phyloP scores from a whole-genome alignment of 2,113 vertebrate genomes.

The Brachirus orientalis region DNA sequence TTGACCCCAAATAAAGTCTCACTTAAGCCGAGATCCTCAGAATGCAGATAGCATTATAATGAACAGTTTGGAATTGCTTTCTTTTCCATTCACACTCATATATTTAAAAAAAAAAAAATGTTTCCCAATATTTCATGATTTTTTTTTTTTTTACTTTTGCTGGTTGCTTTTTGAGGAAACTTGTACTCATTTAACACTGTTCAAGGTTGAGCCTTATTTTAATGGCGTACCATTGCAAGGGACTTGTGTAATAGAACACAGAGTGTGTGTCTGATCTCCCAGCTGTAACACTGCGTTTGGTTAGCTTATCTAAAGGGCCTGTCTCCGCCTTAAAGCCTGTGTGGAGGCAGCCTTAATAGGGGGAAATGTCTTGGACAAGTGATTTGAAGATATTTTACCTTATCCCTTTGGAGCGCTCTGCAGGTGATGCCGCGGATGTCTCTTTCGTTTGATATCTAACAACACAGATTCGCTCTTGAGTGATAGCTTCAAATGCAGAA shows the following conservation, averaged over 20 bases:
- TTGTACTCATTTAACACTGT: constrained; percentile 14
- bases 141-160: not conserved
- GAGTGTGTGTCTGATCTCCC: constrained; percentile 74
- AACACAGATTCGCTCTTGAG: constrained; percentile 95
- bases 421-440: constrained; percentile 92
- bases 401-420: constrained; percentile 95
- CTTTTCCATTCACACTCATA: too few relatives aligned
- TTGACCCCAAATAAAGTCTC: constrained; percentile 3
- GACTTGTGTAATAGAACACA: constrained; percentile 66
- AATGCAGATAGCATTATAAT: too few relatives aligned
- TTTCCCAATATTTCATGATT: too few relatives aligned
- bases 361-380: constrained; percentile 98
- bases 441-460: constrained; percentile 95
- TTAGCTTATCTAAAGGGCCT: constrained; percentile 83
- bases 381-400: constrained; percentile 99
- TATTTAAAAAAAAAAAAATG: too few relatives aligned
- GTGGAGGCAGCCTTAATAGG: constrained; percentile 86
- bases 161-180: constrained; percentile 2
- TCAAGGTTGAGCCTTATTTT: constrained; percentile 39
- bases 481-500: constrained; percentile 94
- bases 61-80: too few relatives aligned
- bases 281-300: constrained; percentile 73
- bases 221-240: constrained; percentile 61
- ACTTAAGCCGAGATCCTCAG: too few relatives aligned
- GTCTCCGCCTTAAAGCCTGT: constrained; percentile 78